Base-by-base conservation (phyloP, 1,140 invertebrate species). In the Papilio glaucus region DNA sequence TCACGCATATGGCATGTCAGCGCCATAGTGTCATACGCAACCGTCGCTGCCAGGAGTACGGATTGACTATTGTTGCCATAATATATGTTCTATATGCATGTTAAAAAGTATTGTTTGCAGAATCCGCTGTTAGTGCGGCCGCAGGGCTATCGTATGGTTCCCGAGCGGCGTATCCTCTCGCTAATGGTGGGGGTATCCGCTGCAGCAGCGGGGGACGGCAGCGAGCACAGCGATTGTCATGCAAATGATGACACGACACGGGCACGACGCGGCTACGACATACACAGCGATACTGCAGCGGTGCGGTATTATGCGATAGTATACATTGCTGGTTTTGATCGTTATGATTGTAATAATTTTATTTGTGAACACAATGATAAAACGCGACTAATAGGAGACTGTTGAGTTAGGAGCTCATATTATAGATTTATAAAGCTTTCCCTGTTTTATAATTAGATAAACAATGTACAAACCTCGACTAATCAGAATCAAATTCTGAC, bases 231-330 rank as follows among this genome's bases (percentile, higher is more conserved):
- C 72, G 81, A 85, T 86, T 85, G 85, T 86, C 73, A 86, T 86
- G 83, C 83, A 82, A 86, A 86, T 86, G 80, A 39, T 74, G 57
- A 65, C 68, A 75, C 77, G 76, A 75, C 79, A 76, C 76, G 78
- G 77, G 72, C 72, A 76, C 76, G 80, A 76, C 72, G 70, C 73
- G 77, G 72, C 72, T 24, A 65, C 70, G 39, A 57, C 39, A 45
- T 75, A 73, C 73, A 70, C 73, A 77, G 71, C 61, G 61, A 39
- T 8, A 39, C 29, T 12, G 9, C 13, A 13, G 33, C 18, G 45
- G 4, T 53, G 13, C 3, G 3, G 1, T 18, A 53, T 15, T 21
- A 39, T 65, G 39, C 9, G 15, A 65, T 10, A 10, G 1, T 41
- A n/a, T 65, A 21, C 62, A 39, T 65, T 57, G 21, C 49, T 57